Percentiles rank a stretch among this genome's conserved stretches.
These are phyloP conservation scores for Odobenus rosmarus DNA, from an alignment of 2,113 vertebrate species.

Conservation along the genomic window DNA sequence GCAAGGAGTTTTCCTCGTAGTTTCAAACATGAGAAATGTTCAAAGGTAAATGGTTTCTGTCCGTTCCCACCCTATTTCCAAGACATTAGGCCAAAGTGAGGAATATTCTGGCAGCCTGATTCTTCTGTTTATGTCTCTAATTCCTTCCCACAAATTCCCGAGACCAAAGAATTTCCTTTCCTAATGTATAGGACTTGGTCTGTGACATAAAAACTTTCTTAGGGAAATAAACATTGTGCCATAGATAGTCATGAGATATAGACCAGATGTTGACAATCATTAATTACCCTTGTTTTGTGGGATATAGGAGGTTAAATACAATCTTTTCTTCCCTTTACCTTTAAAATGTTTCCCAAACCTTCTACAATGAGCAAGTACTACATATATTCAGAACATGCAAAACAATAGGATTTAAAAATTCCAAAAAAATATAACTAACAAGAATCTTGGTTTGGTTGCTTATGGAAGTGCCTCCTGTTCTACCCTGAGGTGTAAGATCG, in stretches of 20 bases:
- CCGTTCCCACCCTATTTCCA: background rate
- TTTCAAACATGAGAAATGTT: background rate
- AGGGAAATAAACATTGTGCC: background rate
- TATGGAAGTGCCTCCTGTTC: background rate
- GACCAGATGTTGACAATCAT: background rate
- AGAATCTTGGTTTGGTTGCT: background rate
- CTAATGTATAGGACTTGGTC: background rate
- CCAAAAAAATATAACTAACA: background rate
- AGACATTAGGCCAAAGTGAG: background rate
- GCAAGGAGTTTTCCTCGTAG: background rate
- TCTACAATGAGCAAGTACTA: background rate
- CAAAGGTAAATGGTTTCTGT: background rate
- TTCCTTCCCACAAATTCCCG: background rate
- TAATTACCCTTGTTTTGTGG: background rate
- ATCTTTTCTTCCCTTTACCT: background rate
- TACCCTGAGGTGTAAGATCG: background rate
- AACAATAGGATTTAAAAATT: background rate
- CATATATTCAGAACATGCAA: background rate
- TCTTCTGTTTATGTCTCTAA: background rate
- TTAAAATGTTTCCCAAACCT: background rate
- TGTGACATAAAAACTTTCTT: background rate
- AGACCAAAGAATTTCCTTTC: background rate
- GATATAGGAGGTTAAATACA: background rate
- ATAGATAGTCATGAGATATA: background rate
- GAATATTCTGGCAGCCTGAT: background rate